Conservation (phyloP, 2,888 invertebrate species). For the Petrolisthes manimaculis region DNA sequence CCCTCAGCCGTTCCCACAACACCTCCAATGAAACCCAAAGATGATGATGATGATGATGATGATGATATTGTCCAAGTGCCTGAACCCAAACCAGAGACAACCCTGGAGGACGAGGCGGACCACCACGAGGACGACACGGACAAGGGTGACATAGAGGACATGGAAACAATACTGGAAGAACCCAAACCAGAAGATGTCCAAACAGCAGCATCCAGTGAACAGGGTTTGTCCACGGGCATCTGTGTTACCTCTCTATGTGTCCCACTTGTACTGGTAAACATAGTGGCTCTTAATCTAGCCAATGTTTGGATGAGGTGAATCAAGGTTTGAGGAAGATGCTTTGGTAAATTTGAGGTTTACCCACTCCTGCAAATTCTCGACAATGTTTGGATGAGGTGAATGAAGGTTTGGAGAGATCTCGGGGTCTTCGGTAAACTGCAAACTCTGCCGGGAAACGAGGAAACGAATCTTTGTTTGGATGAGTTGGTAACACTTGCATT, state of each 20-base stretch:
- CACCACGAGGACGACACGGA: slow-evolving; percentile 18
- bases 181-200: slow-evolving; percentile 18
- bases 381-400: too few relatives aligned
- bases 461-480: too few relatives aligned
- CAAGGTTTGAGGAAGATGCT: too few relatives aligned
- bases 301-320: slow-evolving; percentile 48
- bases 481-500: too few relatives aligned
- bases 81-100: not conserved
- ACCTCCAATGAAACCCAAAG: not conserved
- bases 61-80: not conserved
- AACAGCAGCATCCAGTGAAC: slow-evolving; percentile 43
- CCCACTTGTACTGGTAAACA: not conserved
- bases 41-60: not conserved
- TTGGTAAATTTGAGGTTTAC: too few relatives aligned
- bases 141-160: slow-evolving; percentile 8
- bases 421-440: too few relatives aligned
- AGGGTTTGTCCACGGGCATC: not conserved
- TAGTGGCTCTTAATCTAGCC: slow-evolving; percentile 7
- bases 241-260: not conserved
- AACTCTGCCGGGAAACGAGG: too few relatives aligned
- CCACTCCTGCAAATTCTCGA: too few relatives aligned
- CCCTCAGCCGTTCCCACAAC: not conserved
- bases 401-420: too few relatives aligned
- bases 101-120: not conserved
- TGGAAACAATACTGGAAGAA: slow-evolving; percentile 28